Evolutionary conservation across 2,113 vertebrate genomes (phyloP).

Genomic region (Phoenicopterus ruber): DNA sequence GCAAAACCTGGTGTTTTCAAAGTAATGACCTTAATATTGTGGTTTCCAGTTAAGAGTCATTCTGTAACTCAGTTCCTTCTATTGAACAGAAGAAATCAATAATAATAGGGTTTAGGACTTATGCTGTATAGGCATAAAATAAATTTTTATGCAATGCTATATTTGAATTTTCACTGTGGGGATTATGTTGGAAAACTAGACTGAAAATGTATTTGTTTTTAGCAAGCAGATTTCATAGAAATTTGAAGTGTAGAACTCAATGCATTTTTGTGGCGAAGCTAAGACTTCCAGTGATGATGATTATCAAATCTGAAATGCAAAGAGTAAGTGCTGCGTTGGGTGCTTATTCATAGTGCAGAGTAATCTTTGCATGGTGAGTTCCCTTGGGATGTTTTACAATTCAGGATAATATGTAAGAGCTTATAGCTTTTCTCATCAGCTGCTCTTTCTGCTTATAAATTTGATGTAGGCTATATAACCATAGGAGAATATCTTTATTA

Average conservation of each 20-base stretch:
- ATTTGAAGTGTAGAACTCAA: not conserved
- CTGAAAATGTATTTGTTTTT: not conserved
- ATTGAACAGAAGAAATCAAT: not conserved
- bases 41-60: not conserved
- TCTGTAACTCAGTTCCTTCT: not conserved
- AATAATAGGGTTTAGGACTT: not conserved
- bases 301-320: slow-evolving; percentile 47
- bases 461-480: not conserved
- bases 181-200: not conserved
- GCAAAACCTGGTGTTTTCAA: not conserved
- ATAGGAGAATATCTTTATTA: slow-evolving; percentile 35
- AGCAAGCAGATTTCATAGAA: not conserved
- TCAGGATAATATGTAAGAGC: slow-evolving; percentile 21
- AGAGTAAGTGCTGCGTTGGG: not conserved
- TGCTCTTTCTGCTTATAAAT: slow-evolving; percentile 42
- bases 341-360: slow-evolving; percentile 53
- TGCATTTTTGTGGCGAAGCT: not conserved
- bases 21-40: not conserved
- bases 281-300: slow-evolving; percentile 1
- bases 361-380: slow-evolving; percentile 38
- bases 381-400: slow-evolving; percentile 25
- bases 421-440: slow-evolving; percentile 59
- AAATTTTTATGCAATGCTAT: not conserved
- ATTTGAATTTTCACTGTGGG: not conserved
- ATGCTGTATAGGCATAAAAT: not conserved